phyloP scores from a whole-genome alignment of 92 coral and sea anemone genomes.

The Palythoa heliodiscus region DNA sequence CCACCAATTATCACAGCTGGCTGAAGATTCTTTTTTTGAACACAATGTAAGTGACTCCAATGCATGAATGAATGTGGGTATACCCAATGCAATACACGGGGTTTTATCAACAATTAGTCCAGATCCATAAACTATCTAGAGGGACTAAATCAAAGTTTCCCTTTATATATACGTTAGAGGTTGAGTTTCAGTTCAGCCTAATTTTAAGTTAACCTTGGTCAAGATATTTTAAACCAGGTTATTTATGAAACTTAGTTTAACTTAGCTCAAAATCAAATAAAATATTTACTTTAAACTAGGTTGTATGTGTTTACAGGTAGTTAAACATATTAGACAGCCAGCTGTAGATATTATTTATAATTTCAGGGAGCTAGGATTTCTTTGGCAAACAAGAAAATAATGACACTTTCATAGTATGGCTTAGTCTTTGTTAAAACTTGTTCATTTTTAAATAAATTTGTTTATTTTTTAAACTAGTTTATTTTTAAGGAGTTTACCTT shows the following conservation, averaged over 20 bases:
- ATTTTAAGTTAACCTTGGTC: not conserved
- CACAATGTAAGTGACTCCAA: not conserved
- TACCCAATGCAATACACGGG: not conserved
- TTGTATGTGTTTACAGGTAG: slow-evolving; percentile 1
- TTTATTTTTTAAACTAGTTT: not conserved
- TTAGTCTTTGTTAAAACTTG: not conserved
- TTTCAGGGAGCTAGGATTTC: not conserved
- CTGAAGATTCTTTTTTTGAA: slow-evolving; percentile 5
- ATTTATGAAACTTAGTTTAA: not conserved
- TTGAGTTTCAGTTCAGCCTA: not conserved
- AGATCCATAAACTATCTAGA: not conserved
- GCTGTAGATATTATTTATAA: not conserved
- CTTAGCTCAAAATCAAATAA: not conserved
- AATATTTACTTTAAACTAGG: not conserved
- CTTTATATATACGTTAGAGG: not conserved
- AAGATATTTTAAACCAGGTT: too few relatives aligned
- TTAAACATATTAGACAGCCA: not conserved
- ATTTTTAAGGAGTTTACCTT: not conserved
- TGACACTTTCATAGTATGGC: not conserved
- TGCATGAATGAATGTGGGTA: not conserved
- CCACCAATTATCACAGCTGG: slow-evolving; percentile 13
- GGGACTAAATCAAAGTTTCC: not conserved
- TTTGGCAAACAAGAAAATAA: not conserved
- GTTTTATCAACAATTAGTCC: not conserved
- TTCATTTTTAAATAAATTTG: not conserved